These are phyloP conservation scores for Parochlus steinenii DNA, from an alignment of 2,888 invertebrate species.

Conservation along the genomic window DNA sequence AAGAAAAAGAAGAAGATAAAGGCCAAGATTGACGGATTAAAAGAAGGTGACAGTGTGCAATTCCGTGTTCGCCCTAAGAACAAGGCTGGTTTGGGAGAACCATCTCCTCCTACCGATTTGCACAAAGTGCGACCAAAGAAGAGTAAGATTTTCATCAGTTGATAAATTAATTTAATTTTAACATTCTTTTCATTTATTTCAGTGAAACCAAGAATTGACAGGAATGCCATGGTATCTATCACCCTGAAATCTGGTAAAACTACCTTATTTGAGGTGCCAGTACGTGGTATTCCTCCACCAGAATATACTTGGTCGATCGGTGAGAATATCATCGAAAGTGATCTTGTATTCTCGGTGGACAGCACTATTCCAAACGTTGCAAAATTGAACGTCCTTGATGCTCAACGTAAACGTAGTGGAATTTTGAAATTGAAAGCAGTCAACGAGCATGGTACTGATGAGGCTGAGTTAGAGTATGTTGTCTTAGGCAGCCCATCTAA, in stretches of 20 bases:
- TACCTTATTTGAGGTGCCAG: conserved; percentile 84
- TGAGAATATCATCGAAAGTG: conserved; percentile 46
- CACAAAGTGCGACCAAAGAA: conserved; percentile 78
- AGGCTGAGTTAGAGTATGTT: conserved; percentile 83
- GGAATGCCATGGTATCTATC: conserved; percentile 76
- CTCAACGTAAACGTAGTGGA: conserved; percentile 73
- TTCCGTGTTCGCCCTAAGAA: conserved; percentile 91
- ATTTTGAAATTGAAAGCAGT: conserved; percentile 81
- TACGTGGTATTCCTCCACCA: conserved; percentile 94
- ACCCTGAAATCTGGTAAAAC: conserved; percentile 80
- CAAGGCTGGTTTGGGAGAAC: conserved; percentile 85
- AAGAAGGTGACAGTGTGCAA: conserved; percentile 85
- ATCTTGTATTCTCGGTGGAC: conserved; percentile 42
- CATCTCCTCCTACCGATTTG: conserved; percentile 75
- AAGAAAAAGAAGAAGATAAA: conserved; percentile 54
- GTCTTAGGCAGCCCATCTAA: conserved; percentile 46
- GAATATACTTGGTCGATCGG: conserved; percentile 55
- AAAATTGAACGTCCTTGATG: conserved; percentile 64
- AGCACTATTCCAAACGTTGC: conserved; percentile 48
- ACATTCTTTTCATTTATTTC: conserved; percentile 17
- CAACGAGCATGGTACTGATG: conserved; percentile 85
- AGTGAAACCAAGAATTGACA: conserved; percentile 92
- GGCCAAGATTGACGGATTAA: conserved; percentile 68
- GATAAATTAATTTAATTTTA: background rate
- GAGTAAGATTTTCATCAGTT: conserved; percentile 22